Percentiles rank a stretch among this genome's conserved stretches.
These are phyloP conservation scores for Scolopax bukidnonensis DNA, from an alignment of 2,797 vertebrate genomes.

Conservation along the genomic window DNA sequence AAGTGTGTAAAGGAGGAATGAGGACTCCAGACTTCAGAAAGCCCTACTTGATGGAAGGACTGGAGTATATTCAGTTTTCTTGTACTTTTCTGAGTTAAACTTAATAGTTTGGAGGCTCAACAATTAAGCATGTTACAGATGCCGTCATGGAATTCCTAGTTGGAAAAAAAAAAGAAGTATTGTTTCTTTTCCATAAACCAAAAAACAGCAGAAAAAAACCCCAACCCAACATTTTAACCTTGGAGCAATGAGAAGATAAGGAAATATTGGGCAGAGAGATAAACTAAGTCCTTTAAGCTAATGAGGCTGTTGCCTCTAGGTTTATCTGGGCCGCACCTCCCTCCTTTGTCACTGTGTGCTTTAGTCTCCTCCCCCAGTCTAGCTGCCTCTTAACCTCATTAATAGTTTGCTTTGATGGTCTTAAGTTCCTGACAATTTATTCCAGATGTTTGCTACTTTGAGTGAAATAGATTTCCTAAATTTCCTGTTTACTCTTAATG, in stretches of 20 bases:
- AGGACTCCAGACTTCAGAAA: neutral
- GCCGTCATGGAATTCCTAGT: neutral
- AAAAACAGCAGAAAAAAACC: neutral
- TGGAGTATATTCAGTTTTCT: neutral
- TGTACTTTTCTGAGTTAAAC: neutral
- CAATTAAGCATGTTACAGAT: neutral
- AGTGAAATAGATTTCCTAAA: conserved; percentile 60
- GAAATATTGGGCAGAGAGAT: neutral
- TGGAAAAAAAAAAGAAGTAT: rapidly evolving
- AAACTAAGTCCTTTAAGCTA: neutral
- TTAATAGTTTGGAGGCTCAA: neutral
- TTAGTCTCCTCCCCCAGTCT: conserved; percentile 46
- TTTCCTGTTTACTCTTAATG: conserved; percentile 68
- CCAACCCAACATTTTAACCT: neutral
- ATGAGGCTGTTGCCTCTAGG: neutral
- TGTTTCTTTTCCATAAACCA: neutral
- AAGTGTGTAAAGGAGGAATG: neutral
- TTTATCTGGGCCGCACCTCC: conserved; percentile 39
- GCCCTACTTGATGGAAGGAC: neutral
- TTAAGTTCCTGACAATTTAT: conserved; percentile 64
- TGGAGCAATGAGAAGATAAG: conserved; percentile 1
- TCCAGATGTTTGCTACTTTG: conserved; percentile 71
- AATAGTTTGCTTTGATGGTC: conserved; percentile 67
- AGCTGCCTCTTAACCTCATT: conserved; percentile 64
- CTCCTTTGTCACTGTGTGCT: conserved; percentile 45